These are phyloP conservation scores for Dasyurus viverrinus DNA, from an alignment of 2,113 vertebrate genomes.

Conservation along the genomic window DNA sequence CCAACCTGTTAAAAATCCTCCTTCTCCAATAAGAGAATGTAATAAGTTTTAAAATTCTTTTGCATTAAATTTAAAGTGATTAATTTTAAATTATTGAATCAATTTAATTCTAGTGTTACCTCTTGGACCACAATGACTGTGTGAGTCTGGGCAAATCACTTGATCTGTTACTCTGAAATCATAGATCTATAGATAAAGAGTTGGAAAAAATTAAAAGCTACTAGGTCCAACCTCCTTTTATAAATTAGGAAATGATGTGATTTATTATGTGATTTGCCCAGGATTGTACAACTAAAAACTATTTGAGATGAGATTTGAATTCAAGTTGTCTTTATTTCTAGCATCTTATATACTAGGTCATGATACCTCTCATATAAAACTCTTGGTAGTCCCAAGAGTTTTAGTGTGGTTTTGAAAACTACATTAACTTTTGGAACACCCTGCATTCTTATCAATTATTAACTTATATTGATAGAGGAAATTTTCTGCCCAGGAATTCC, in stretches of 20 bases:
- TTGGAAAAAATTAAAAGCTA: not conserved
- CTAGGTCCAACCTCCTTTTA: not conserved
- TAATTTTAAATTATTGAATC: not conserved
- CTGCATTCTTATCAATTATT: not conserved
- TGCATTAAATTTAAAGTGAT: not conserved
- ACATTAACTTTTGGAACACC: not conserved
- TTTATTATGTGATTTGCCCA: not conserved
- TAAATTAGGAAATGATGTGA: not conserved
- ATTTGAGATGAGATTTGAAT: not conserved
- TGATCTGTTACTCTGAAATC: not conserved
- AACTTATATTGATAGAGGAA: not conserved
- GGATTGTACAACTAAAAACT: not conserved
- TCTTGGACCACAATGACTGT: not conserved
- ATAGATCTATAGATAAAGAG: not conserved
- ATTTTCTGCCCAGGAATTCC: not conserved
- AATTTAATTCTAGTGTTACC: not conserved
- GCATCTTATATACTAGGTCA: not conserved
- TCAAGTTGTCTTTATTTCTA: not conserved
- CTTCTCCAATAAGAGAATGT: not conserved
- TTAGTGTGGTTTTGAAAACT: not conserved
- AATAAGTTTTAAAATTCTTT: not conserved
- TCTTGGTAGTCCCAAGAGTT: not conserved
- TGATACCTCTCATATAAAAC: not conserved
- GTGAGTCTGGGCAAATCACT: not conserved
- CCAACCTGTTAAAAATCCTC: not conserved